Percentiles rank a stretch among this genome's conserved stretches.
Evolutionary conservation across 2,888 invertebrate genomes (phyloP).

Genomic region (Dorcus hopei): DNA sequence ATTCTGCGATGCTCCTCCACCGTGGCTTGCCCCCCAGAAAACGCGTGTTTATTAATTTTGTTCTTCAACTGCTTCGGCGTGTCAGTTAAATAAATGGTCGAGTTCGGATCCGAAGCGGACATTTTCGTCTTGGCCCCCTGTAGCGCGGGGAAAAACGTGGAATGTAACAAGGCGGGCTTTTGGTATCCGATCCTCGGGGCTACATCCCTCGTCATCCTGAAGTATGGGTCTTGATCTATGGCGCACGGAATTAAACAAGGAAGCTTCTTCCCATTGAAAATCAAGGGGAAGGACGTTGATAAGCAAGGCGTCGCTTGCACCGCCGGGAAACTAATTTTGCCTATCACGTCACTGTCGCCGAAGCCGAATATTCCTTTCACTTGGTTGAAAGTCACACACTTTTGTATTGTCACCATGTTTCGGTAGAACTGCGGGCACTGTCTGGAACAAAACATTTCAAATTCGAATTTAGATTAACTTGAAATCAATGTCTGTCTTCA

Average conservation of each 20-base stretch:
- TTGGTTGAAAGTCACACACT: slow-evolving; percentile 95
- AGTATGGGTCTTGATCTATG: slow-evolving; percentile 99
- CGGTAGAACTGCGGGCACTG: slow-evolving; percentile 88
- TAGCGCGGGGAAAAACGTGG: slow-evolving; percentile 56
- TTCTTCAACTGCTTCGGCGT: slow-evolving; percentile 93
- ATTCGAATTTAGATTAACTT: neutral
- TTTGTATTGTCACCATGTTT: slow-evolving; percentile 89
- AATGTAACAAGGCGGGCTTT: slow-evolving; percentile 87
- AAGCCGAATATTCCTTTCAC: slow-evolving; percentile 98
- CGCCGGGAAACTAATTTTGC: slow-evolving; percentile 95
- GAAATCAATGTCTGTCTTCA: neutral
- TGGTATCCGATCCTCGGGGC: slow-evolving; percentile 80
- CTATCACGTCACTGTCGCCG: slow-evolving; percentile 91
- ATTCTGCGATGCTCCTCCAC: slow-evolving; percentile 86
- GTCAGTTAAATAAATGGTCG: slow-evolving; percentile 93
- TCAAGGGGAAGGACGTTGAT: slow-evolving; percentile 84
- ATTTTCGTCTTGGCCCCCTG: slow-evolving; percentile 98
- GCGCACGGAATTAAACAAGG: slow-evolving; percentile 94
- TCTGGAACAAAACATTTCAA: slow-evolving; percentile 48
- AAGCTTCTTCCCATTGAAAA: slow-evolving; percentile 78
- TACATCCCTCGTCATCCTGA: slow-evolving; percentile 98
- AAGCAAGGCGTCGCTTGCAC: slow-evolving; percentile 95
- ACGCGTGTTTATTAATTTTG: slow-evolving; percentile 96
- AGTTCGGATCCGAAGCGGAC: slow-evolving; percentile 93
- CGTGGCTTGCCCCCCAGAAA: slow-evolving; percentile 92